Percentiles rank a stretch among this genome's conserved stretches.
Evolutionary conservation across 1,140 invertebrate species (phyloP).

Genomic region (Wasmannia auropunctata): DNA sequence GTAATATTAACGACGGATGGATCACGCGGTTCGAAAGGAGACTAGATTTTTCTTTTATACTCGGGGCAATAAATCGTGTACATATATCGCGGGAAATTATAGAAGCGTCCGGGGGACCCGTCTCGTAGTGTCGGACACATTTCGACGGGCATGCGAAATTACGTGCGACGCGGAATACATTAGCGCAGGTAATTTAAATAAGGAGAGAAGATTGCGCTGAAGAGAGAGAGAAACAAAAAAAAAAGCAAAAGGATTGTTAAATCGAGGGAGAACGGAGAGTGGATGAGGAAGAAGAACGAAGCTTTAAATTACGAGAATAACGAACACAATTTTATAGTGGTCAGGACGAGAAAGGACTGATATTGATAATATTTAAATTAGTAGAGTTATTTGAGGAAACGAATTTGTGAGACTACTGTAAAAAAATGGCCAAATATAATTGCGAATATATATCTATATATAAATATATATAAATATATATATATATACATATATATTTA

Average conservation of each 20-base stretch:
- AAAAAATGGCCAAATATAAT: conserved; percentile 86
- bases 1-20: background rate
- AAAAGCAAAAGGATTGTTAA: conserved; percentile 77
- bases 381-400: conserved; percentile 78
- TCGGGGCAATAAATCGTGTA: background rate
- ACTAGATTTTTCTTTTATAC: conserved; percentile 14
- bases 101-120: background rate
- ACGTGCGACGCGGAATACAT: conserved; percentile 69
- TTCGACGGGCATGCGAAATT: conserved; percentile 76
- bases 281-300: conserved; percentile 82
- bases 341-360: conserved; percentile 79
- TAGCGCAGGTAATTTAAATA: conserved; percentile 57
- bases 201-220: conserved; percentile 68
- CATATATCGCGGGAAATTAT: background rate
- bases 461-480: conserved; percentile 65
- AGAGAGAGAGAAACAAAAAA: conserved; percentile 73
- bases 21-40: background rate
- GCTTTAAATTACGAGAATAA: conserved; percentile 84
- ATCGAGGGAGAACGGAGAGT: conserved; percentile 77
- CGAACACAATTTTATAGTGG: conserved; percentile 80
- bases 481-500: conserved; percentile 72
- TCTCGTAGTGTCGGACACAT: conserved; percentile 37
- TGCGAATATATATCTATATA: conserved; percentile 79
- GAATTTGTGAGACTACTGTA: conserved; percentile 84
- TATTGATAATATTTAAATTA: conserved; percentile 82